phyloP scores from a whole-genome alignment of 2,113 vertebrate genomes.

The Agapornis roseicollis region DNA sequence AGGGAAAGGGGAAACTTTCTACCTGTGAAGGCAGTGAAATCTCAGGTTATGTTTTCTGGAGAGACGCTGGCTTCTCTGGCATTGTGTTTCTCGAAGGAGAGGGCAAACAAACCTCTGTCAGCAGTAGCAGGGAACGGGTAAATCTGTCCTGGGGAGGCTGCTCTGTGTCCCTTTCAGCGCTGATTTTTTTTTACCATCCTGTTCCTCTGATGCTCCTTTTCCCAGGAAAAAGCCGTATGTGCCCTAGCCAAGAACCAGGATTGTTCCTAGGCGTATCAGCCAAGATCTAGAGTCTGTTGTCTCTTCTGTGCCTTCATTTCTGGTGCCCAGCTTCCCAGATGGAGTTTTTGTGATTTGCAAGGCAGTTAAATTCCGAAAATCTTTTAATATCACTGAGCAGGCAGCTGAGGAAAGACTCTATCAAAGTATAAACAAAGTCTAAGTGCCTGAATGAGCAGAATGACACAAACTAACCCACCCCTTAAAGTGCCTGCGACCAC shows the following conservation, averaged over 20 bases:
- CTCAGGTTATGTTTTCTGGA: background rate
- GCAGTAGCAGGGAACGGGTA: background rate
- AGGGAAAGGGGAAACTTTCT: background rate
- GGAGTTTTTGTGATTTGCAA: background rate
- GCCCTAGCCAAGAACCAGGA: background rate
- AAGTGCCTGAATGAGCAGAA: background rate
- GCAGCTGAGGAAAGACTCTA: background rate
- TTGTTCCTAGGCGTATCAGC: background rate
- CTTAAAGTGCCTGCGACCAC: slow-evolving; percentile 8
- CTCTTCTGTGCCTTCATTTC: background rate
- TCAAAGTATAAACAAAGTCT: background rate
- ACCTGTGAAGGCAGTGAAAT: background rate
- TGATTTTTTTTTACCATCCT: background rate
- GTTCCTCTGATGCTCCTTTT: background rate
- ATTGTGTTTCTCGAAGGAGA: background rate
- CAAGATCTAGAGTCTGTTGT: background rate
- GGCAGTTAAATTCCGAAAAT: background rate
- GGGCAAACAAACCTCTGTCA: background rate
- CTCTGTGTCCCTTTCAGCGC: too few relatives aligned
- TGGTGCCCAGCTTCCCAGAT: background rate
- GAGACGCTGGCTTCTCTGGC: background rate
- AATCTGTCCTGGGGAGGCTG: background rate
- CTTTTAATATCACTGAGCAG: background rate
- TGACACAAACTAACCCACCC: background rate
- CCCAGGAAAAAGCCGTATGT: background rate